Evolutionary conservation across 2,888 invertebrate genomes (phyloP), one percentile per base, ranked within the genome.

Genomic region (Xanthia icteritia): DNA sequence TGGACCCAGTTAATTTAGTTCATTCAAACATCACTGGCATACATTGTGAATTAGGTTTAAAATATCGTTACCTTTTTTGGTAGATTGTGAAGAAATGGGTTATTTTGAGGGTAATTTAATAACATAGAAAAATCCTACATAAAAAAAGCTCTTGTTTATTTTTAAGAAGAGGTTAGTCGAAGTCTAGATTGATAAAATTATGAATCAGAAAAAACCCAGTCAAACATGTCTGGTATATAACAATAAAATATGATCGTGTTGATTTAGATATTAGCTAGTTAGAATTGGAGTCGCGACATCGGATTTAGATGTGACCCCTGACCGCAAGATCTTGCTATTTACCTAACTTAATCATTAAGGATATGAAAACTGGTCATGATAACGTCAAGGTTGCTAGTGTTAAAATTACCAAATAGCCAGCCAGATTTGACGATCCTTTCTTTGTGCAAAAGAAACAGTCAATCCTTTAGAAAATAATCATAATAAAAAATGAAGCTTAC

Each of bases 21-120:
- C 61, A 83, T 71, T 67, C 78, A 83, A 67, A 71, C 56, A 63
- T 68, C 56, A 36, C 61, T 82, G 73, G 73, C 81, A 67, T 27
- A 81, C 66, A 73, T 82, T 66, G 5, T 60, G 45, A 64, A 73
- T 74, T 58, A 5, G 17, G 42, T 51, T 73, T 36, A 20, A 64
- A 79, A 51, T 81, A 6, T 64, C 36, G 6, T 17, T 15, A 39
- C 23, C 17, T 56, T 63, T 54, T 66, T 58, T 27, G 17, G n/a
- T 67, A 56, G 6, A 5, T 36, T 2, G n/a, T 8, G 5, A 31
- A n/a, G n/a, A 15, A 70, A 42, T 42, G 2, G 5, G 1, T 0
- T 8, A 5, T 27, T 66, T 42, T 42, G 20, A 17, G 23, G 51
- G 68, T 31, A 31, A 39, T 11, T 51, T n/a, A 20, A 31, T 54